Conservation (phyloP, 2,888 invertebrate species). For the Deilephila porcellus region DNA sequence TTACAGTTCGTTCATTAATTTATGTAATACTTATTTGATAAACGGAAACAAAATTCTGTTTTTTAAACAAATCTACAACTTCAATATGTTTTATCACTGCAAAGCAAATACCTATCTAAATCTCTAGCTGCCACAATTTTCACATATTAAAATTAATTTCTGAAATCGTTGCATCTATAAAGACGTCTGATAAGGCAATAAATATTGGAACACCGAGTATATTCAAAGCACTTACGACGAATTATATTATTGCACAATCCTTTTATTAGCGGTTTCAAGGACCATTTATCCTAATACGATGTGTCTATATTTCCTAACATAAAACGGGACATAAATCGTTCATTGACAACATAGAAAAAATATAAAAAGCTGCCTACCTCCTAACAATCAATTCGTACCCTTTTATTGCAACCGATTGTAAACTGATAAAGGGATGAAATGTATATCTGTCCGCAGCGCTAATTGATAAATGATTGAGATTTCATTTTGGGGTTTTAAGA, state of each 20-base stretch:
- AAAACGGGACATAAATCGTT: slow-evolving; percentile 68
- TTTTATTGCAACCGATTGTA: slow-evolving; percentile 80
- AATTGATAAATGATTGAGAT: slow-evolving; percentile 84
- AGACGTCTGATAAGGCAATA: slow-evolving; percentile 32
- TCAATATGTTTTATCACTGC: no score
- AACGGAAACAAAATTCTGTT: no score
- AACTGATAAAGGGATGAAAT: slow-evolving; percentile 81
- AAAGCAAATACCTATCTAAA: no score
- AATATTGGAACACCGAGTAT: background rate
- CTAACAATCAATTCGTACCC: slow-evolving; percentile 77
- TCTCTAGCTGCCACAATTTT: no score
- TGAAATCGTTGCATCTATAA: no score
- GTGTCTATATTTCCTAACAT: slow-evolving; percentile 55
- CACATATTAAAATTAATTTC: no score
- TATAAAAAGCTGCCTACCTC: slow-evolving; percentile 60
- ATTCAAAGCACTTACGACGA: background rate
- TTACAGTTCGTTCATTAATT: no score
- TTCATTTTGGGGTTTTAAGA: slow-evolving; percentile 69
- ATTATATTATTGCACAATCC: background rate
- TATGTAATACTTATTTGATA: no score
- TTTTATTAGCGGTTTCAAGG: slow-evolving; percentile 56
- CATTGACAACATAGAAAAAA: slow-evolving; percentile 66
- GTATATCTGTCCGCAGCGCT: slow-evolving; percentile 79
- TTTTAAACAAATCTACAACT: no score
- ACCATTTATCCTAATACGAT: slow-evolving; percentile 60